A percentile compares a stretch with the other conserved stretches of the same genome.
Conservation (phyloP, 2,888 invertebrate species). For the Podotricha telesiphe region DNA sequence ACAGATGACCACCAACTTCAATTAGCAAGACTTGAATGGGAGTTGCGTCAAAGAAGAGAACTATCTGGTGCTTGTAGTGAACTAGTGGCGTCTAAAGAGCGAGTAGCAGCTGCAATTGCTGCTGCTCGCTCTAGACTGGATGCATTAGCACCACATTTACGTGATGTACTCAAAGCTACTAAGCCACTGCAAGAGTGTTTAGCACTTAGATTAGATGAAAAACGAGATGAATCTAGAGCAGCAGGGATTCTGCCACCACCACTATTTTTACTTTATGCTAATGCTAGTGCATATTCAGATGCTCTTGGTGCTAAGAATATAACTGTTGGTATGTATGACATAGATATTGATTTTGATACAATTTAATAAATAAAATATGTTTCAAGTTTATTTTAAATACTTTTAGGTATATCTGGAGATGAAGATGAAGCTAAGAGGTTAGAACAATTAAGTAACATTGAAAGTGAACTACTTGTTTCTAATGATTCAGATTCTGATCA, state of each 20-base stretch:
- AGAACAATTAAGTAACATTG: constrained; percentile 81
- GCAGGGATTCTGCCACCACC: constrained; percentile 91
- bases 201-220: constrained; percentile 90
- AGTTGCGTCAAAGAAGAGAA: constrained; percentile 93
- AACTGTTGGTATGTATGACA: constrained; percentile 66
- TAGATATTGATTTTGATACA: background rate
- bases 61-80: constrained; percentile 90
- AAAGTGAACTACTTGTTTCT: constrained; percentile 79
- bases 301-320: constrained; percentile 85
- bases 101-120: constrained; percentile 89
- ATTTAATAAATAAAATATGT: background rate
- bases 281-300: constrained; percentile 91
- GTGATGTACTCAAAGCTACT: constrained; percentile 86
- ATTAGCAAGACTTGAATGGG: constrained; percentile 95
- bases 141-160: constrained; percentile 91
- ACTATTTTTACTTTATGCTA: constrained; percentile 93
- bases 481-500: constrained; percentile 88
- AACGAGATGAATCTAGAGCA: constrained; percentile 89
- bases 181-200: constrained; percentile 95
- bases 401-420: constrained; percentile 85
- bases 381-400: constrained; percentile 31
- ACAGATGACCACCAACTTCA: constrained; percentile 90
- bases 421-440: constrained; percentile 87
- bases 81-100: constrained; percentile 89
- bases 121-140: constrained; percentile 90